Evolutionary conservation across 2,888 invertebrate genomes (phyloP).

Genomic region (Hirudinaria manillensis): DNA sequence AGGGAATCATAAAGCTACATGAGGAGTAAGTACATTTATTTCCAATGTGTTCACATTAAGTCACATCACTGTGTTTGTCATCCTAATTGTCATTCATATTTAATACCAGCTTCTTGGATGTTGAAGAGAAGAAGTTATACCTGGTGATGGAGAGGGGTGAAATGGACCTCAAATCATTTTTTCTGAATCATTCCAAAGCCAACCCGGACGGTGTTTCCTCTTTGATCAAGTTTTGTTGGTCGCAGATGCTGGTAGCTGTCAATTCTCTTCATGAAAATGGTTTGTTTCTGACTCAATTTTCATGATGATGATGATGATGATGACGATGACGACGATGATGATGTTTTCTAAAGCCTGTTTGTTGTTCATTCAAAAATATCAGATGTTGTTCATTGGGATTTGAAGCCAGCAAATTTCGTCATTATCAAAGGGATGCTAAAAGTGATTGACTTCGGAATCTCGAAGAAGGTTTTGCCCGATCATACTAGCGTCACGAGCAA

Average conservation of each 20-base stretch:
- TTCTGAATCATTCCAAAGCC: slow-evolving; percentile 42
- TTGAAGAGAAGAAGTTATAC: slow-evolving; percentile 62
- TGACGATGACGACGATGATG: background rate
- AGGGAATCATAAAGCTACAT: slow-evolving; percentile 74
- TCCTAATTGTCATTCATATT: background rate
- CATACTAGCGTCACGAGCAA: slow-evolving; percentile 81
- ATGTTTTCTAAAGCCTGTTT: background rate
- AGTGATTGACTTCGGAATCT: slow-evolving; percentile 91
- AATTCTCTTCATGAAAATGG: slow-evolving; percentile 82
- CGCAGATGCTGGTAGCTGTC: slow-evolving; percentile 85
- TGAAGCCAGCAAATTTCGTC: slow-evolving; percentile 93
- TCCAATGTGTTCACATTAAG: background rate
- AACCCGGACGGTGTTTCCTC: slow-evolving; percentile 59
- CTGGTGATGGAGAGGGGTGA: slow-evolving; percentile 90
- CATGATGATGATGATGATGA: background rate
- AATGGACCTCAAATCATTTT: slow-evolving; percentile 73
- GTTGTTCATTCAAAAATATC: slow-evolving; percentile 26
- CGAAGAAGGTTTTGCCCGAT: slow-evolving; percentile 77
- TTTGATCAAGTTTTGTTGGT: slow-evolving; percentile 82
- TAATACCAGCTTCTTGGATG: slow-evolving; percentile 65
- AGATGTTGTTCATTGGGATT: slow-evolving; percentile 91
- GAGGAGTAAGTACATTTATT: slow-evolving; percentile 68
- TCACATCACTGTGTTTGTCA: background rate
- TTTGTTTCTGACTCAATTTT: too few relatives aligned
- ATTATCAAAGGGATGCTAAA: slow-evolving; percentile 78